Conservation (phyloP, 1,140 invertebrate species). For the Drosophila grimshawi region DNA sequence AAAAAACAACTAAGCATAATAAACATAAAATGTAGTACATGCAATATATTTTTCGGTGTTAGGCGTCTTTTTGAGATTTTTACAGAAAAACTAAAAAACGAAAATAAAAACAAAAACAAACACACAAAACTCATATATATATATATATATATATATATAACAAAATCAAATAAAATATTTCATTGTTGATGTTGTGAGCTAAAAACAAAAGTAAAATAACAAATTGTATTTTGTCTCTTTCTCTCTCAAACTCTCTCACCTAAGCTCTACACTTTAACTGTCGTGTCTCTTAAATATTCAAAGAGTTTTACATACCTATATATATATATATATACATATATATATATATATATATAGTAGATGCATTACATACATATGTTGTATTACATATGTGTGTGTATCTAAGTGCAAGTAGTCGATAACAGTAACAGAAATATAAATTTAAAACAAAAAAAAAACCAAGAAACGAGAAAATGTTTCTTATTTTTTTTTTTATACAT, state of each 20-base stretch:
- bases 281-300: conserved; percentile 73
- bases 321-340: conserved; percentile 51
- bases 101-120: conserved; percentile 34
- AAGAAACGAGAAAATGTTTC: conserved; percentile 23
- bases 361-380: too few species aligned
- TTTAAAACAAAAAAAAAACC: not conserved
- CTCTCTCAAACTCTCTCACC: conserved; percentile 68
- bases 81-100: conserved; percentile 61
- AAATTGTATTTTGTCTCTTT: conserved; percentile 73
- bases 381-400: conserved; percentile 25
- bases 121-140: conserved; percentile 44
- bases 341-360: conserved; percentile 46
- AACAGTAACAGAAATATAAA: conserved; percentile 1
- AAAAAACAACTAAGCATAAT: conserved; percentile 55
- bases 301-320: conserved; percentile 65
- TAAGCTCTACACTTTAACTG: conserved; percentile 73
- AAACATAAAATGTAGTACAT: conserved; percentile 73
- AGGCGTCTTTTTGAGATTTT: conserved; percentile 84
- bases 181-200: conserved; percentile 84
- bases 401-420: conserved; percentile 23
- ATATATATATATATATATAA: conserved; percentile 23
- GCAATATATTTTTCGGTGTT: conserved; percentile 84
- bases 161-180: conserved; percentile 73
- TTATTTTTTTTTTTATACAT: conserved; percentile 39
- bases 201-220: conserved; percentile 48